These are phyloP conservation scores for Bimastos eiseni DNA, from an alignment of 2,888 invertebrate genomes.

Conservation along the genomic window DNA sequence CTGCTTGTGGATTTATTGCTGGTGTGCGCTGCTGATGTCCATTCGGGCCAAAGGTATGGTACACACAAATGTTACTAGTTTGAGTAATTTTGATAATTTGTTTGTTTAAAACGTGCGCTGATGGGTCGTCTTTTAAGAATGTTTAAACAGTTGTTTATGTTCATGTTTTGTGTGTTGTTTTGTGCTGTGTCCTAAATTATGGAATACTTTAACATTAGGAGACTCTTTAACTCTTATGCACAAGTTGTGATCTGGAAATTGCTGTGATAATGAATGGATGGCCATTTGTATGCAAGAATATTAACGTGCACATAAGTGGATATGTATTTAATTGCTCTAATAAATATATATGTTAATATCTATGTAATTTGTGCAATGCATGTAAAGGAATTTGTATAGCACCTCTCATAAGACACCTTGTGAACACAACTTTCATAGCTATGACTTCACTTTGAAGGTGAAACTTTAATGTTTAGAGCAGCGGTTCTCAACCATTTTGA, in stretches of 20 bases:
- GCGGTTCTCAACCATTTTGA: no score
- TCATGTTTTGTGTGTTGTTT: background rate
- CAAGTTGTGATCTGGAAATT: background rate
- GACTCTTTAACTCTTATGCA: background rate
- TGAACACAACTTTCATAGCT: background rate
- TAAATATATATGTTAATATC: background rate
- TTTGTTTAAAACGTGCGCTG: background rate
- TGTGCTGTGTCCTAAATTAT: background rate
- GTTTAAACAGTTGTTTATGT: no score
- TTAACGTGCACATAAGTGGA: background rate
- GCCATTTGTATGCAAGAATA: background rate
- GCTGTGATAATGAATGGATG: background rate
- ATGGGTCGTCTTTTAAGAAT: no score
- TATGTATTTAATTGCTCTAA: background rate
- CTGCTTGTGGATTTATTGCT: background rate
- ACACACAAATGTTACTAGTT: background rate
- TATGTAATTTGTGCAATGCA: background rate
- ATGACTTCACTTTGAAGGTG: background rate
- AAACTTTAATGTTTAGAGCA: background rate
- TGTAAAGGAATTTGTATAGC: background rate
- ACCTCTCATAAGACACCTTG: background rate
- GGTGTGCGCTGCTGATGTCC: background rate
- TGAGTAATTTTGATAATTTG: background rate
- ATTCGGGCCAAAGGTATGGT: background rate
- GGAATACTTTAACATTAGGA: background rate